These are phyloP conservation scores for Hemicordylus capensis DNA, from an alignment of 2,113 vertebrate species.

Conservation along the genomic window DNA sequence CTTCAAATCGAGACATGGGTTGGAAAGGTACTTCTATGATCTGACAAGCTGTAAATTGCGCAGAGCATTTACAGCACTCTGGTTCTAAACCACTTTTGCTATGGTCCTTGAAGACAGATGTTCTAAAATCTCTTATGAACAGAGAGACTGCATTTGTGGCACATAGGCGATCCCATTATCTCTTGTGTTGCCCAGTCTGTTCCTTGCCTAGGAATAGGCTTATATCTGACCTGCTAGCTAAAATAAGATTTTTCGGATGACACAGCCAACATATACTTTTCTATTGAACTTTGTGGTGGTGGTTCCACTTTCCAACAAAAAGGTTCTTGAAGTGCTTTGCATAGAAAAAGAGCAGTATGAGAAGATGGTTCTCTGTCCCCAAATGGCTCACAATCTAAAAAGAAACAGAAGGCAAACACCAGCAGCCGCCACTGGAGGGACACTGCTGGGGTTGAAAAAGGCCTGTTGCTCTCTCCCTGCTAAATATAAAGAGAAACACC, in stretches of 20 bases:
- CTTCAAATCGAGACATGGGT: background rate
- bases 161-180: background rate
- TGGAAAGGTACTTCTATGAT: background rate
- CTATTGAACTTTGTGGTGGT: no score
- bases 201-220: no score
- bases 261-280: background rate
- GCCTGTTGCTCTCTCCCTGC: no score
- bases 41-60: background rate
- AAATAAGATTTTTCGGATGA: background rate
- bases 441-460: no score
- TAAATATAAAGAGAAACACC: no score
- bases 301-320: no score
- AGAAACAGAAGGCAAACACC: no score
- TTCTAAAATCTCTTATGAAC: background rate
- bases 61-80: background rate
- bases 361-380: no score
- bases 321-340: no score
- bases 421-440: no score
- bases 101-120: background rate
- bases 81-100: background rate
- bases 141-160: background rate
- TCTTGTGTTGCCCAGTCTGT: background rate
- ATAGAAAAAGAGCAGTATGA: no score
- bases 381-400: no score
- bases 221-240: background rate